These are phyloP conservation scores for Drosophila formosana DNA, from an alignment of 2,888 invertebrate species.

Conservation along the genomic window DNA sequence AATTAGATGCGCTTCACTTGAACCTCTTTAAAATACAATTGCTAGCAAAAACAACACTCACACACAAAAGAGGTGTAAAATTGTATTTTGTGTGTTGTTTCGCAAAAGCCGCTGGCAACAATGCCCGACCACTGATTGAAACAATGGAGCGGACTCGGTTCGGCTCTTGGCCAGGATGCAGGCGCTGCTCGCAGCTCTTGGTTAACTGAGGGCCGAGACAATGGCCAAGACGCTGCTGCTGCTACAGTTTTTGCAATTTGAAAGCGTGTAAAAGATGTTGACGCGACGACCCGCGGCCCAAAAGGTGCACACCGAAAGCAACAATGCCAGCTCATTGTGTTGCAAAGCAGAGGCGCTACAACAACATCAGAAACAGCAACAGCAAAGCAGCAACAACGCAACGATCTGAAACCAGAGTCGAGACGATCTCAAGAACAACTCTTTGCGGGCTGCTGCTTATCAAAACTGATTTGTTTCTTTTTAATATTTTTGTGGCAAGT, in stretches of 20 bases:
- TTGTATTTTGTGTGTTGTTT: conserved; percentile 56
- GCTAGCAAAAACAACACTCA: conserved; percentile 53
- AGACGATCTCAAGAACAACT: conserved; percentile 3
- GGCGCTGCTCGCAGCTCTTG: conserved; percentile 11
- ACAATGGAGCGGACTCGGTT: conserved; percentile 63
- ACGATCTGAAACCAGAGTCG: conserved; percentile 22
- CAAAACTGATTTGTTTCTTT: conserved; percentile 52
- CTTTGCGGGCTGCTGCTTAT: conserved; percentile 42
- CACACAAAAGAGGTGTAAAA: conserved; percentile 77
- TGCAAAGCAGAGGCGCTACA: conserved; percentile 55
- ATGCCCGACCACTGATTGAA: conserved; percentile 75
- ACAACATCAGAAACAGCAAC: conserved; percentile 29
- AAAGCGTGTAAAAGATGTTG: conserved; percentile 62
- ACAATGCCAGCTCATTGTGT: conserved; percentile 72
- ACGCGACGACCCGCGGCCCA: conserved; percentile 44
- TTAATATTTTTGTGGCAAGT: conserved; percentile 49
- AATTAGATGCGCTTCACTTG: conserved; percentile 81
- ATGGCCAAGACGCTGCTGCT: conserved; percentile 58
- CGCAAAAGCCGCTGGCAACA: conserved; percentile 71
- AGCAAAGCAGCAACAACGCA: conserved; percentile 15
- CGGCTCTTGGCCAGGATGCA: conserved; percentile 57
- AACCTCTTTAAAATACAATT: conserved; percentile 82
- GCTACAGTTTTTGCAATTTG: conserved; percentile 71
- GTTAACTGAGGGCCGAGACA: conserved; percentile 41
- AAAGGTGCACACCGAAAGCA: conserved; percentile 41